Conservation (phyloP, 2,888 invertebrate species). For the Cantharis flavilabris region DNA sequence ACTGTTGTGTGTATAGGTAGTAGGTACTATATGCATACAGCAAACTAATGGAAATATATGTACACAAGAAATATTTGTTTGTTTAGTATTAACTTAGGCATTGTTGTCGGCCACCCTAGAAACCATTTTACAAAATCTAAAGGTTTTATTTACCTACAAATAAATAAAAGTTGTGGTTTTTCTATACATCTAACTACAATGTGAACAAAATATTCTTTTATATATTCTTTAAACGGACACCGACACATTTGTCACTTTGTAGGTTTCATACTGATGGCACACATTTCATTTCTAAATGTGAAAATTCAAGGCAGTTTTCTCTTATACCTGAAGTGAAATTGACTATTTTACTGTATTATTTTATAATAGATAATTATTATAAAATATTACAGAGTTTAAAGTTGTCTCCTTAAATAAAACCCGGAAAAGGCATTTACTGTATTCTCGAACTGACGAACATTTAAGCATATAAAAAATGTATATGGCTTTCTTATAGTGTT, state of each 20-base stretch:
- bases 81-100: slow-evolving; percentile 48
- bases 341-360: not conserved
- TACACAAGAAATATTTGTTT: slow-evolving; percentile 50
- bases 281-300: not conserved
- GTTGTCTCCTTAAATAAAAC: not conserved
- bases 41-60: slow-evolving; percentile 50
- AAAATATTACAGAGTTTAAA: no score
- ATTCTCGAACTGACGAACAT: not conserved
- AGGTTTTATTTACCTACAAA: slow-evolving; percentile 36
- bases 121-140: slow-evolving; percentile 44
- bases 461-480: not conserved
- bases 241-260: slow-evolving; percentile 3
- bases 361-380: not conserved
- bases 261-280: not conserved
- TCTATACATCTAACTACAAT: slow-evolving; percentile 5
- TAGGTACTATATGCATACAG: slow-evolving; percentile 47
- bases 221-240: not conserved
- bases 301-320: not conserved
- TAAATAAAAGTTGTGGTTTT: slow-evolving; percentile 19
- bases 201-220: slow-evolving; percentile 4
- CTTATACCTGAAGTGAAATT: not conserved
- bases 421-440: not conserved
- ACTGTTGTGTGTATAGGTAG: slow-evolving; percentile 42
- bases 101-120: slow-evolving; percentile 48
- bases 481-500: slow-evolving; percentile 28